Evolutionary conservation across 1,140 invertebrate species (phyloP), one percentile per base, ranked within the genome.

Genomic region (Cepaea nemoralis): DNA sequence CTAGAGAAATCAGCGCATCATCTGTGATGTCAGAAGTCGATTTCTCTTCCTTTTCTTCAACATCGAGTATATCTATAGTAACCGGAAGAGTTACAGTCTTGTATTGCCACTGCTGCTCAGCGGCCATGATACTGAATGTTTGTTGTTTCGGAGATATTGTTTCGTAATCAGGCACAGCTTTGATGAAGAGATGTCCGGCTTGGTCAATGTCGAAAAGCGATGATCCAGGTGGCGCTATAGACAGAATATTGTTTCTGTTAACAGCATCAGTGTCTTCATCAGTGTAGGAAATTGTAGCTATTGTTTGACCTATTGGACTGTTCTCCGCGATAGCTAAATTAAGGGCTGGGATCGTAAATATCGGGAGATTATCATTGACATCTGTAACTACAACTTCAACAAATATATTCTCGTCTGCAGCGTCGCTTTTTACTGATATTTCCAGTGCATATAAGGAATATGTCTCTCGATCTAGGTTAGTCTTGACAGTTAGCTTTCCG

Each of bases 281-380:
- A 6, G 67, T 50, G 42, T 8, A 31, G n/a, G 45, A 22, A 5
- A 80, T 22, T 27, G 78, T 80, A 0, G 39, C 48, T 48, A 80
- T 27, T 35, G 69, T 55, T 24, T 24, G 1, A 12, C 78, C 78
- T 39, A n/a, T 19, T n/a, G 78, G 78, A 12, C 33, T 71, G 48
- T 80, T 71, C 33, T 80, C 78, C 10, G 66, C 22, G 2, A 80
- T 19, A 14, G 6, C 40, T 35, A 80, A 33, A n/a, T 22, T 24
- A 6, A 50, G 6, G 10, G 67, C n/a, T 16, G 37, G 12, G 12
- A 27, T 0, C 2, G 35, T 27, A 73, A 80, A 80, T 1, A 10
- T 27, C 10, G 69, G 78, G 3, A 45, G 42, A 27, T 80, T 59
- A 42, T 80, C 78, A 45, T 80, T 80, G 24, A 55, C 31, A 48